Conservation (phyloP, 2,113 vertebrate genomes). For the Etheostoma spectabile region DNA sequence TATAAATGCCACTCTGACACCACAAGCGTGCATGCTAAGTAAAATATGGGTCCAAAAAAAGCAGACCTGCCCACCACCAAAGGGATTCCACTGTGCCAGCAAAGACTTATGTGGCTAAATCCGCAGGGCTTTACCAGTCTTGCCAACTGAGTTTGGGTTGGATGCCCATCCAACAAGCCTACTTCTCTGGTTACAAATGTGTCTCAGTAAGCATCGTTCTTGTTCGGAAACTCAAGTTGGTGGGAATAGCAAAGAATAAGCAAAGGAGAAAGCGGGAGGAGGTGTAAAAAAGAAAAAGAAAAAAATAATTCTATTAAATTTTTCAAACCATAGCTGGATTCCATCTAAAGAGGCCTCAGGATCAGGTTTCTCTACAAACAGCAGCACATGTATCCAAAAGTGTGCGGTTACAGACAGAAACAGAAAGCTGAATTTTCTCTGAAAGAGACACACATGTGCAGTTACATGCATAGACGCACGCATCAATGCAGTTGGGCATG, state of each 20-base stretch:
- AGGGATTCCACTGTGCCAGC: constrained; percentile 59
- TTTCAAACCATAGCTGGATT: constrained; percentile 72
- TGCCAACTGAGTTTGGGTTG: constrained; percentile 65
- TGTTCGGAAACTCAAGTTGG: constrained; percentile 37
- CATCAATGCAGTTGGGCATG: neutral
- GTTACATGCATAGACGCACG: constrained; percentile 42
- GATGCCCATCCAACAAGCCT: constrained; percentile 51
- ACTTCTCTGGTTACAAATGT: constrained; percentile 58
- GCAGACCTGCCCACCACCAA: constrained; percentile 42
- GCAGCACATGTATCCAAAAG: constrained; percentile 75
- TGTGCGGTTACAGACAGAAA: constrained; percentile 65
- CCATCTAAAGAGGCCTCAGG: constrained; percentile 70
- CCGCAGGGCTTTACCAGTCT: constrained; percentile 69
- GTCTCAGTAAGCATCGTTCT: constrained; percentile 48
- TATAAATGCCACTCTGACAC: constrained; percentile 44
- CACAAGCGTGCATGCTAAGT: constrained; percentile 57
- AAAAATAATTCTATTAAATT: constrained; percentile 40
- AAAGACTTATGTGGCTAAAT: constrained; percentile 66
- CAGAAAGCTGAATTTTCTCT: constrained; percentile 54
- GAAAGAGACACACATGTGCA: constrained; percentile 39
- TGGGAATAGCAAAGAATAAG: constrained; percentile 59
- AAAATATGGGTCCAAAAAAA: constrained; percentile 51
- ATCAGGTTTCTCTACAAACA: constrained; percentile 81
- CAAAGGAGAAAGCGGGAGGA: constrained; percentile 48
- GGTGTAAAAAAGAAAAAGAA: constrained; percentile 28